Conservation (phyloP, 2,888 invertebrate genomes). For the Stenchaetothrips biformis region DNA sequence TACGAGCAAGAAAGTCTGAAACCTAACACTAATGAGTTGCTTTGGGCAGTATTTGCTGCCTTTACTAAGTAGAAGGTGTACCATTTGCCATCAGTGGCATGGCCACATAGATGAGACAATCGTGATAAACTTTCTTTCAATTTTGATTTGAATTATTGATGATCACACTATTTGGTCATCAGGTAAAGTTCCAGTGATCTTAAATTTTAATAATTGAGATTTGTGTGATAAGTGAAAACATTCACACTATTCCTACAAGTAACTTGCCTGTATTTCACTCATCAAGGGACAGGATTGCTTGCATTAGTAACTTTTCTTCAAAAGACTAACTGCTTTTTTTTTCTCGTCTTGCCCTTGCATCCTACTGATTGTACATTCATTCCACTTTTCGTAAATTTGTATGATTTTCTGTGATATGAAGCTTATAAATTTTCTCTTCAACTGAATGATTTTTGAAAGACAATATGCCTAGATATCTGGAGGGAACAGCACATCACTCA, state of each 20-base stretch:
- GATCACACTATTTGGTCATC: background rate
- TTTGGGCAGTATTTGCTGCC: slow-evolving; percentile 99
- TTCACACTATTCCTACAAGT: background rate
- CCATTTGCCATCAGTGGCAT: background rate
- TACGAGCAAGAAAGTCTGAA: slow-evolving; percentile 94
- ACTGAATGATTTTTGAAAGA: too few relatives aligned
- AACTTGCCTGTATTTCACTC: background rate
- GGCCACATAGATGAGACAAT: slow-evolving; percentile 4
- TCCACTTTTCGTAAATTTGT: too few relatives aligned
- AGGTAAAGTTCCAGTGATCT: background rate
- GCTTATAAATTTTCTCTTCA: too few relatives aligned
- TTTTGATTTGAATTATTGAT: background rate
- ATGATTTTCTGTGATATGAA: too few relatives aligned
- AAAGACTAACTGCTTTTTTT: background rate
- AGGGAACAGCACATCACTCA: too few relatives aligned
- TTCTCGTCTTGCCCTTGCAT: background rate
- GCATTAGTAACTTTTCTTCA: background rate
- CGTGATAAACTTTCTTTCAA: slow-evolving; percentile 9
- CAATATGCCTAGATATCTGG: too few relatives aligned
- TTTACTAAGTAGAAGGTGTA: slow-evolving; percentile 78
- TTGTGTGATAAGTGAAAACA: background rate
- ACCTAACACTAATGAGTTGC: slow-evolving; percentile 83
- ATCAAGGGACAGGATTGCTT: background rate
- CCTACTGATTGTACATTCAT: too few relatives aligned
- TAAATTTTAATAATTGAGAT: background rate